Percentiles rank a stretch among this genome's conserved stretches.
phyloP scores from a whole-genome alignment of 37 sponge, comb jelly and placozoan genomes.

The Chondrilla cf. caribensis region DNA sequence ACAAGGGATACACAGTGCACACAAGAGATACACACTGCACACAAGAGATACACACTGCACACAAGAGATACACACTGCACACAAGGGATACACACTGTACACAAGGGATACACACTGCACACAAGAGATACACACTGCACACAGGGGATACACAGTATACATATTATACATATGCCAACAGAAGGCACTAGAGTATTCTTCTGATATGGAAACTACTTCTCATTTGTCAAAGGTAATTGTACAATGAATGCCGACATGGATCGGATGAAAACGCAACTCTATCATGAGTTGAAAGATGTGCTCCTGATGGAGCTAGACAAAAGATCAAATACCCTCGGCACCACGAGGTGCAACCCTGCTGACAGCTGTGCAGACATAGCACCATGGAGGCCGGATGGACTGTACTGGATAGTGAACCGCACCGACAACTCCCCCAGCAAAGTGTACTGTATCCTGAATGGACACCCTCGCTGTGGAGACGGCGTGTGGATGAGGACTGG shows the following conservation, averaged over 20 bases:
- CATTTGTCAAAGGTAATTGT: too few species aligned
- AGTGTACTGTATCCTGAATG: neutral
- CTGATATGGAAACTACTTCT: too few species aligned
- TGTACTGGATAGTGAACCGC: neutral
- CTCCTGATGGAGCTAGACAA: neutral
- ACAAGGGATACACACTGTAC: too few species aligned
- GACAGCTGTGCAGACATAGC: neutral
- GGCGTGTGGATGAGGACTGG: slow-evolving; percentile 1
- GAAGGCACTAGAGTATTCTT: too few species aligned
- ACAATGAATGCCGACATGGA: neutral
- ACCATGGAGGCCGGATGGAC: neutral
- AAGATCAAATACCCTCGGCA: neutral
- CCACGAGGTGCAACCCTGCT: neutral
- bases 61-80: too few species aligned
- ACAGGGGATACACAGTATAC: too few species aligned
- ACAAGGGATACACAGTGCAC: too few species aligned
- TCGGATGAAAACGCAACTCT: neutral
- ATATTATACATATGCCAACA: too few species aligned
- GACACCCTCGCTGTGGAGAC: slow-evolving; percentile 11
- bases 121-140: too few species aligned
- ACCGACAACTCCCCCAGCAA: neutral
- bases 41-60: too few species aligned
- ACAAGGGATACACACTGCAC: too few species aligned
- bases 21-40: too few species aligned
- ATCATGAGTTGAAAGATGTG: neutral